Conservation (phyloP, 1,140 invertebrate genomes). For the Solenopsis fugax region DNA sequence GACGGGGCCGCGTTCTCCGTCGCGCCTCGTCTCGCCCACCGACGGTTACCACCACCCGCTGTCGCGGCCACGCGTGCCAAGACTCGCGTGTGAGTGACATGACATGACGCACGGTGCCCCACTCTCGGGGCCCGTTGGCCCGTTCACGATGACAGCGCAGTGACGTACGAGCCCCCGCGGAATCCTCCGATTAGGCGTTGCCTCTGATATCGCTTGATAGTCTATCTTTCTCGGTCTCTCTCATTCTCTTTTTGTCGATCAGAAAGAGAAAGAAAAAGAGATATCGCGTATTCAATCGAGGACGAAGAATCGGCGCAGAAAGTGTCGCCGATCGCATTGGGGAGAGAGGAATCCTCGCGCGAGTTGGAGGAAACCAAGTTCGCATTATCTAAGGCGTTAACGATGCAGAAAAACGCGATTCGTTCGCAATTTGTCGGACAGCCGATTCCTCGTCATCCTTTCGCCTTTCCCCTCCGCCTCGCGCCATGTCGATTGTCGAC, state of each 20-base stretch:
- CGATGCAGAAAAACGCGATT: neutral
- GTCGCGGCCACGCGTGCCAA: slow-evolving; percentile 69
- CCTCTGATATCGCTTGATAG: no score
- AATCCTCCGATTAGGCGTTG: slow-evolving; percentile 21
- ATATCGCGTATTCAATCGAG: no score
- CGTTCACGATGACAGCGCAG: slow-evolving; percentile 43
- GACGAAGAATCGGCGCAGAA: no score
- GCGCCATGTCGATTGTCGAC: neutral
- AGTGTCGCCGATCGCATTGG: no score
- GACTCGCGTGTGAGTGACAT: slow-evolving; percentile 59
- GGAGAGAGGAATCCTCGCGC: no score
- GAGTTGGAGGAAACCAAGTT: neutral
- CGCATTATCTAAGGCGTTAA: neutral
- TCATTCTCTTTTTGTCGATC: no score
- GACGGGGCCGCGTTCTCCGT: neutral
- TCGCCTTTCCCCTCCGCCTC: neutral
- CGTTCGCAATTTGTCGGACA: no score
- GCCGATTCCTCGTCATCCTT: neutral
- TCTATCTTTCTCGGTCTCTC: no score
- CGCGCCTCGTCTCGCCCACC: slow-evolving; percentile 45
- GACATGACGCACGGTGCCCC: slow-evolving; percentile 14
- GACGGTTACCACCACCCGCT: slow-evolving; percentile 38
- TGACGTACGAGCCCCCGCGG: neutral
- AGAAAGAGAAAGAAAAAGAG: no score
- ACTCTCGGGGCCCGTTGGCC: neutral